A percentile compares a stretch with the other conserved stretches of the same genome.
phyloP scores from a whole-genome alignment of 2,113 vertebrate species.

The Synchiropus splendidus region DNA sequence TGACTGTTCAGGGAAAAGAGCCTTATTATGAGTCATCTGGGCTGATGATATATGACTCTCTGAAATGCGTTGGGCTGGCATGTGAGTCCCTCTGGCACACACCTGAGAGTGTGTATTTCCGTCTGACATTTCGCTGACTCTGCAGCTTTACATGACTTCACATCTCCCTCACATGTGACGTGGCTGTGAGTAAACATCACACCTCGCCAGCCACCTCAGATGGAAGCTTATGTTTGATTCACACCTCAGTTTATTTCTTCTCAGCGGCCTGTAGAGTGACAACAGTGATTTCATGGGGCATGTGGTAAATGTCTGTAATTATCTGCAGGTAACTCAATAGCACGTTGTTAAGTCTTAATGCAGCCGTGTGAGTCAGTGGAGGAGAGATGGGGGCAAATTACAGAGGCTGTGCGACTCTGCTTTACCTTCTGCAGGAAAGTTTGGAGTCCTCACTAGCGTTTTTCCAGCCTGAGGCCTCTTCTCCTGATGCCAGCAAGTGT shows the following conservation, averaged over 20 bases:
- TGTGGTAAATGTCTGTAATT: constrained; percentile 49
- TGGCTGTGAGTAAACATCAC: constrained; percentile 28
- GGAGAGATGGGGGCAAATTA: constrained; percentile 51
- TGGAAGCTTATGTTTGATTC: constrained; percentile 12
- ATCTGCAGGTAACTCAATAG: constrained; percentile 20
- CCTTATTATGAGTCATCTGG: too few species aligned
- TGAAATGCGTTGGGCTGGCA: too few species aligned
- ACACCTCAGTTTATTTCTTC: background rate
- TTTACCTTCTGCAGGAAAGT: constrained; percentile 48
- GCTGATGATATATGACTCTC: too few species aligned
- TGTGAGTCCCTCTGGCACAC: too few species aligned
- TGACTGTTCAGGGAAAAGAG: too few species aligned
- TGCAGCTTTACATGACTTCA: constrained; percentile 19
- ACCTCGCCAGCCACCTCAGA: background rate
- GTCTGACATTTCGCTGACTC: constrained; percentile 17
- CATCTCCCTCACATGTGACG: constrained; percentile 19
- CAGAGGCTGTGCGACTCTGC: constrained; percentile 34
- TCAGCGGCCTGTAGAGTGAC: constrained; percentile 7
- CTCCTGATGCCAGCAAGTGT: constrained; percentile 11
- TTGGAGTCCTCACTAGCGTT: constrained; percentile 25
- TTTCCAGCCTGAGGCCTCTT: constrained; percentile 34
- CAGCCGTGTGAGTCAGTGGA: constrained; percentile 34
- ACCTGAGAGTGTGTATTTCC: too few species aligned
- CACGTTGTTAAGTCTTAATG: constrained; percentile 49
- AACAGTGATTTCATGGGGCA: constrained; percentile 27